Evolutionary conservation across 2,888 invertebrate genomes (phyloP).

Genomic region (Oegoconia quadripuncta): DNA sequence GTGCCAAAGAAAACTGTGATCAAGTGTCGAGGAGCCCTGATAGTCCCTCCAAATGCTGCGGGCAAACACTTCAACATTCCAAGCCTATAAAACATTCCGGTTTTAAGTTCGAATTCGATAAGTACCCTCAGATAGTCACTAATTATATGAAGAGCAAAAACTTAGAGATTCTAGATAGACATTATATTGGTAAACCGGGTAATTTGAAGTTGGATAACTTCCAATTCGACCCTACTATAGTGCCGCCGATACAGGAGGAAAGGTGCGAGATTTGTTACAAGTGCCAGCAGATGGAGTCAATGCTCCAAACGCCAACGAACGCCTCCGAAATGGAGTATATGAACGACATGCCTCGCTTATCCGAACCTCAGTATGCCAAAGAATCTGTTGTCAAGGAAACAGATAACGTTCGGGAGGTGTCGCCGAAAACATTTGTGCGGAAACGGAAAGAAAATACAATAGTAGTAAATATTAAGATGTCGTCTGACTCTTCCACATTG

Average conservation of each 20-base stretch:
- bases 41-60: slow-evolving; percentile 67
- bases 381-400: slow-evolving; percentile 42
- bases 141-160: slow-evolving; percentile 88
- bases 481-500: background rate
- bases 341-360: slow-evolving; percentile 63
- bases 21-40: slow-evolving; percentile 34
- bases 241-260: slow-evolving; percentile 65
- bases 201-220: slow-evolving; percentile 74
- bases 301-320: slow-evolving; percentile 87
- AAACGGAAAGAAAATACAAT: slow-evolving; percentile 64
- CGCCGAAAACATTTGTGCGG: slow-evolving; percentile 65
- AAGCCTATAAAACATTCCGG: slow-evolving; percentile 83
- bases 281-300: slow-evolving; percentile 75
- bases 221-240: slow-evolving; percentile 71
- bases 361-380: slow-evolving; percentile 63
- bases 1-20: slow-evolving; percentile 40
- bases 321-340: slow-evolving; percentile 84
- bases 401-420: slow-evolving; percentile 32
- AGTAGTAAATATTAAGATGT: slow-evolving; percentile 47
- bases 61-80: slow-evolving; percentile 77
- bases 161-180: slow-evolving; percentile 80
- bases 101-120: slow-evolving; percentile 86
- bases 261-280: slow-evolving; percentile 76
- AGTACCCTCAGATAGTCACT: slow-evolving; percentile 85
- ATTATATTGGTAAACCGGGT: slow-evolving; percentile 78